Evolutionary conservation across 2,888 invertebrate species (phyloP).

Genomic region (Pachycephus smyrnensis): DNA sequence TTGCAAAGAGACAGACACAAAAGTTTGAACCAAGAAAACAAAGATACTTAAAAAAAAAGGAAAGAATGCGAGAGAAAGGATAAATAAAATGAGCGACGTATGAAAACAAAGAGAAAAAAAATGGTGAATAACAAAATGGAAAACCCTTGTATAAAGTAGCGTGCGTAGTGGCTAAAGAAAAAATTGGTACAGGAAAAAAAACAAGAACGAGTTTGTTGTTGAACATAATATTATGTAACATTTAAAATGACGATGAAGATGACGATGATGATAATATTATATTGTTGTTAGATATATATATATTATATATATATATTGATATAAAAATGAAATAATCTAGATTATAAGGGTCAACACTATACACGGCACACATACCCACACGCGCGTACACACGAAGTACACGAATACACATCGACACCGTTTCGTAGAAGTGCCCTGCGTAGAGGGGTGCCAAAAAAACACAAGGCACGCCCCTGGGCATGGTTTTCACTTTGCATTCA

Average conservation of each 20-base stretch:
- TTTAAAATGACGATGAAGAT: slow-evolving; percentile 40
- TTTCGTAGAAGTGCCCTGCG: slow-evolving; percentile 39
- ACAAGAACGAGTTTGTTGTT: slow-evolving; percentile 61
- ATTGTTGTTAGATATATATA: slow-evolving; percentile 66
- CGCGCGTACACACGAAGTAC: slow-evolving; percentile 21
- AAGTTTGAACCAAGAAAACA: background rate
- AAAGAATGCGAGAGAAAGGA: slow-evolving; percentile 18
- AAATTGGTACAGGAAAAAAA: slow-evolving; percentile 34
- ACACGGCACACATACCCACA: slow-evolving; percentile 6
- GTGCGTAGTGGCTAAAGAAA: slow-evolving; percentile 43
- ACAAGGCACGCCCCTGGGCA: slow-evolving; percentile 25
- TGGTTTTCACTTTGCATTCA: slow-evolving; percentile 27
- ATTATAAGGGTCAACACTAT: slow-evolving; percentile 22
- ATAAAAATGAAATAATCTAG: slow-evolving; percentile 47
- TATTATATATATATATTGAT: slow-evolving; percentile 55
- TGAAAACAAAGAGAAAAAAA: slow-evolving; percentile 23
- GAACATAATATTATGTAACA: slow-evolving; percentile 58
- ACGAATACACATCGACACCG: slow-evolving; percentile 26
- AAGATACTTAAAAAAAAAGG: slow-evolving; percentile 10
- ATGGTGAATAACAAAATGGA: slow-evolving; percentile 9
- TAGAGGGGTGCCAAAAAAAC: slow-evolving; percentile 27
- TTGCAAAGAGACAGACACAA: slow-evolving; percentile 11
- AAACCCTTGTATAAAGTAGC: slow-evolving; percentile 51
- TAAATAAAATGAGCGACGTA: slow-evolving; percentile 21
- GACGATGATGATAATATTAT: slow-evolving; percentile 61